A percentile compares a stretch with the other conserved stretches of the same genome.
These are phyloP conservation scores for Vultur gryphus DNA, from an alignment of 2,797 vertebrate species.

Conservation along the genomic window DNA sequence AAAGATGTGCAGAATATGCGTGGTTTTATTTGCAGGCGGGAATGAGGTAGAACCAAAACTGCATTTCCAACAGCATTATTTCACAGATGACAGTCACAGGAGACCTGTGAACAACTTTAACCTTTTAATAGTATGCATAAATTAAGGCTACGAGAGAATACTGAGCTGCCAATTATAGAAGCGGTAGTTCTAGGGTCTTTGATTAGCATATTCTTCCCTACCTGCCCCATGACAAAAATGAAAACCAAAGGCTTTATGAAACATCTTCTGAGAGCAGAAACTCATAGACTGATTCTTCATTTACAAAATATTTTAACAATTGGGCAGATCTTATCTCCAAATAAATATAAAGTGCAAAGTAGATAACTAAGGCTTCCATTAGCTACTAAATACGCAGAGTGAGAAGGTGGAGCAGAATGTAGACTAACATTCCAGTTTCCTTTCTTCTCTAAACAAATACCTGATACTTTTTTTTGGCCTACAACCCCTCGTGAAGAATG, in stretches of 20 bases:
- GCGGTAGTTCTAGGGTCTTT: not conserved
- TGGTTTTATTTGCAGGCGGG: conserved; percentile 58
- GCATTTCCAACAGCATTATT: conserved; percentile 57
- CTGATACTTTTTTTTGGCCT: not conserved
- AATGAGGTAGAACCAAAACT: conserved; percentile 36
- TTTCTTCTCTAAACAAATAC: not conserved
- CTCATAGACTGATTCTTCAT: not conserved
- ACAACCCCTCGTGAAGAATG: not conserved
- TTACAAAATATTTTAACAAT: too few relatives aligned
- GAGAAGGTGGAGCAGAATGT: not conserved
- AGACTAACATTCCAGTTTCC: not conserved
- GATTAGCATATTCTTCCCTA: conserved; percentile 42
- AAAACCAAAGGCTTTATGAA: conserved; percentile 6
- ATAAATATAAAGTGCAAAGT: not conserved
- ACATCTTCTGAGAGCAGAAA: not conserved
- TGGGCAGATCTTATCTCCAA: not conserved
- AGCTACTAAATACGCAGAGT: not conserved
- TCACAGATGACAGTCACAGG: conserved; percentile 41
- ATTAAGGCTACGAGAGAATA: conserved; percentile 25
- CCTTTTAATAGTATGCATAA: conserved; percentile 33
- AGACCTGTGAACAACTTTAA: conserved; percentile 49
- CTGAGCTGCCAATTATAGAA: conserved; percentile 37
- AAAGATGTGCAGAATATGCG: conserved; percentile 41
- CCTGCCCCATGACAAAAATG: not conserved
- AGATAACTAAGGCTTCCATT: not conserved